Base-by-base conservation (phyloP, 2,888 invertebrate genomes). In the Drosophila austrosaltans region DNA sequence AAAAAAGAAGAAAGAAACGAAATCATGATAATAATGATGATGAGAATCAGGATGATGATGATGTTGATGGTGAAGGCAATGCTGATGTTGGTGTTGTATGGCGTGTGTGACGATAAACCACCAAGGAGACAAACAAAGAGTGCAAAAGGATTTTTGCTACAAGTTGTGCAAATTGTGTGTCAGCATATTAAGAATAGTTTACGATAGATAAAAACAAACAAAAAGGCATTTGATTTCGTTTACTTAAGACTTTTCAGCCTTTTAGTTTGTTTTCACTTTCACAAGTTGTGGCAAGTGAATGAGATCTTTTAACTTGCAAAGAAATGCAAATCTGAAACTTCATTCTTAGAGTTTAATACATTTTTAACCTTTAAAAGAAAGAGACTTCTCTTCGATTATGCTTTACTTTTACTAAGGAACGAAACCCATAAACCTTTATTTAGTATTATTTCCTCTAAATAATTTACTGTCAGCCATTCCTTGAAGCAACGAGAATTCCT, bases 181-280 rank as follows among this genome's bases (percentile, higher is more conserved):
- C 87, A 81, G 85, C 87, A 84, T 87, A 82, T 84, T 83, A 68
- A 75, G 69, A 59, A 86, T 80, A 80, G 78, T 80, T 80, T 78
- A 76, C 65, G 59, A 72, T 58, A 59, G 54, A 53, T 64, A 30
- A 20, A 20, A 60, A 58, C 70, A 71, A 71, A 71, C 72, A 71
- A 54, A 32, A 25, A 12, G 56, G 48, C 69, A 56, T 36, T 69
- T 69, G 69, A 42, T 60, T 58, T 53, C 53, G 68, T 65, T 65
- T 64, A 53, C 44, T 28, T 20, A 39, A 59, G 58, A 48, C 25
- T 63, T 63, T 40, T 40, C 28, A 25, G 59, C 60, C 53, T 73
- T 72, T 66, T 5, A 22, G 48, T 36, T 67, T 36, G 48, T 28
- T 63, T 20, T 56, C 54, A 64, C 53, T 40, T 71, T 60, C 25